Conservation (phyloP, 2,888 invertebrate species). For the Polymixis lichenea region DNA sequence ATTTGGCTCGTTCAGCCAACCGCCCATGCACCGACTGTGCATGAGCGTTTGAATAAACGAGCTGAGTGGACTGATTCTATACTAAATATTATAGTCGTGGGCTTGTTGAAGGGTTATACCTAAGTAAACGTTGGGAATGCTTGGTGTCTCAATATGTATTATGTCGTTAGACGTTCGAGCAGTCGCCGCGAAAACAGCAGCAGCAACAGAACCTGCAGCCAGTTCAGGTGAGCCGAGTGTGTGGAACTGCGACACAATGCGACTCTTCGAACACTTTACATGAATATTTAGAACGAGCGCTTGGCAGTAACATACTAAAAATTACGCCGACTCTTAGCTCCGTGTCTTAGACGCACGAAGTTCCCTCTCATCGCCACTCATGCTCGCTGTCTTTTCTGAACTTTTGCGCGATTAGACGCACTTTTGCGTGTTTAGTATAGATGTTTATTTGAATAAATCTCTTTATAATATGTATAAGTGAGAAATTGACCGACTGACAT, state of each 20-base stretch:
- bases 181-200: conserved; percentile 46
- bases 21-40: conserved; percentile 1
- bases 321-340: conserved; percentile 1
- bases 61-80: conserved; percentile 15
- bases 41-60: conserved; percentile 16
- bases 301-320: background rate
- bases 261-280: background rate
- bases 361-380: background rate
- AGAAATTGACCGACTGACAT: too few species aligned
- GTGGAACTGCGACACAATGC: background rate
- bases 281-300: conserved; percentile 8
- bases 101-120: conserved; percentile 8
- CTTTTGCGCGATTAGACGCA: background rate
- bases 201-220: conserved; percentile 38
- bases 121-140: conserved; percentile 12
- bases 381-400: background rate
- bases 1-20: background rate
- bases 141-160: conserved; percentile 28
- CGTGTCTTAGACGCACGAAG: background rate
- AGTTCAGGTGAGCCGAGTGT: conserved; percentile 34
- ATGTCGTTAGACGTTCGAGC: conserved; percentile 48
- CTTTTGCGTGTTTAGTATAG: conserved; percentile 7
- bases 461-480: too few species aligned
- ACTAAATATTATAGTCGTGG: conserved; percentile 7
- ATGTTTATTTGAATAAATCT: background rate